Evolutionary conservation across 2,797 vertebrate species (phyloP).

Genomic region (Nyctibius grandis): DNA sequence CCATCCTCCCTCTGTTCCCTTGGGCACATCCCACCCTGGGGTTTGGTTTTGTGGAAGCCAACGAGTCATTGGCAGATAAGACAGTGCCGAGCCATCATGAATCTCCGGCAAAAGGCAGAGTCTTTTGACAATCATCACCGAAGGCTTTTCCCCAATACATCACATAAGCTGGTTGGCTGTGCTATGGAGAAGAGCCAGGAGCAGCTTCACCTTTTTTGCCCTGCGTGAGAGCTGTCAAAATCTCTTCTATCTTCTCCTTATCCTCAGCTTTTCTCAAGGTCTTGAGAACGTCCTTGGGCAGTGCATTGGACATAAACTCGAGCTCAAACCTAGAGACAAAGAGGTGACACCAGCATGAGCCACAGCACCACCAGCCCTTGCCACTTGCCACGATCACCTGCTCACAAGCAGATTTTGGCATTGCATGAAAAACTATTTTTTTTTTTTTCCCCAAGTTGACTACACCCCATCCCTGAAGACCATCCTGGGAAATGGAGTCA

Average conservation of each 20-base stretch:
- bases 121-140: background rate
- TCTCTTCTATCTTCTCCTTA: no score
- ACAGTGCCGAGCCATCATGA: background rate
- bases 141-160: background rate
- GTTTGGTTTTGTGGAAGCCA: background rate
- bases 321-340: background rate
- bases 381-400: fast-evolving
- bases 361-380: background rate
- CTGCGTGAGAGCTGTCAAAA: background rate
- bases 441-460: no score
- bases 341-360: background rate
- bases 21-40: background rate
- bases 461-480: no score
- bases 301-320: background rate
- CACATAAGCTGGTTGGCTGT: background rate
- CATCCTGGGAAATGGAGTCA: background rate
- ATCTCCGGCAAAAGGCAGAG: background rate
- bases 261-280: background rate
- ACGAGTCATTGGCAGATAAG: background rate
- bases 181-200: background rate
- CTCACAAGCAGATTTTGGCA: background rate
- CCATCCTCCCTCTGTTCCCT: background rate
- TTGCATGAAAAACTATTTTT: background rate
- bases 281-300: background rate
- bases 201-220: background rate